phyloP scores from a whole-genome alignment of 2,888 invertebrate species.

The Melinaea marsaeus region DNA sequence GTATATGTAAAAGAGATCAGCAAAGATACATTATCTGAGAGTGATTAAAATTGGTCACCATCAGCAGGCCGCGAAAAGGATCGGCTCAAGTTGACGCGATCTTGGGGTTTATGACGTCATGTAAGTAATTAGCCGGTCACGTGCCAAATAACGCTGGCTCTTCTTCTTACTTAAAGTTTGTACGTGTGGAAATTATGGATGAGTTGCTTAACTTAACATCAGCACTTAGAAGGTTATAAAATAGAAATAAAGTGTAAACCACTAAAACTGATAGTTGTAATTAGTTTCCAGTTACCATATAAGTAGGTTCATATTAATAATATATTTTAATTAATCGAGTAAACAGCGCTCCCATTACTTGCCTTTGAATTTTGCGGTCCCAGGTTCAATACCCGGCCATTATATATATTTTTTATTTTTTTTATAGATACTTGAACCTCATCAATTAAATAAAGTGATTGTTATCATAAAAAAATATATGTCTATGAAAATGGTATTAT shows the following conservation, averaged over 20 bases:
- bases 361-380: too few species aligned
- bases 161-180: constrained; percentile 25
- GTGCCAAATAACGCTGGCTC: constrained; percentile 28
- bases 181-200: constrained; percentile 28
- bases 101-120: constrained; percentile 26
- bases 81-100: constrained; percentile 27
- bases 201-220: constrained; percentile 15
- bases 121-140: constrained; percentile 30
- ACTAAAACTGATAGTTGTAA: not conserved
- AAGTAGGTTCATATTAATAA: not conserved
- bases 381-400: too few species aligned
- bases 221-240: constrained; percentile 6
- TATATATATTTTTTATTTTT: too few species aligned
- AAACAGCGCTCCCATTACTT: too few species aligned
- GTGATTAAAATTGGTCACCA: constrained; percentile 21
- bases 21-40: not conserved
- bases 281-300: not conserved
- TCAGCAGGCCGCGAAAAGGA: constrained; percentile 24
- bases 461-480: too few species aligned
- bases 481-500: too few species aligned
- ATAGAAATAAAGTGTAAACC: not conserved
- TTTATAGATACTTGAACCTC: too few species aligned
- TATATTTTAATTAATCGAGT: too few species aligned
- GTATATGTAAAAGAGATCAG: not conserved
- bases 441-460: too few species aligned